phyloP scores from a whole-genome alignment of 2,888 invertebrate species.

The Melanostoma scalare region DNA sequence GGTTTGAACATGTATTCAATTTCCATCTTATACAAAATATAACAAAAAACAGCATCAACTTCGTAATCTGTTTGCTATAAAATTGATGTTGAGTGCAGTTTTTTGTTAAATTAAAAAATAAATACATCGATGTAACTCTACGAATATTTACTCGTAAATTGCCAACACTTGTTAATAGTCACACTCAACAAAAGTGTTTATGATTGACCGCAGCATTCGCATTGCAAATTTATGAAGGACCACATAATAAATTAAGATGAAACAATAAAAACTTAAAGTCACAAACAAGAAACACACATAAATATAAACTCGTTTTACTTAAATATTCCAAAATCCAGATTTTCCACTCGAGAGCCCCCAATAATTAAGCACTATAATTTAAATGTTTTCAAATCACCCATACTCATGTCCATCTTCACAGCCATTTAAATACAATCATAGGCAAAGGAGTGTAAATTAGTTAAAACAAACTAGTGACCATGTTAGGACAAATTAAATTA shows the following conservation, averaged over 20 bases:
- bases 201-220: no score
- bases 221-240: no score
- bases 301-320: conserved; percentile 4
- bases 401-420: conserved; percentile 24
- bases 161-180: no score
- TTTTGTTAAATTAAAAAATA: no score
- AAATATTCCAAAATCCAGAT: conserved; percentile 12
- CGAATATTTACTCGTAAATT: no score
- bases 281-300: neutral
- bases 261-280: neutral
- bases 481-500: conserved; percentile 28
- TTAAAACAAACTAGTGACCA: conserved; percentile 30
- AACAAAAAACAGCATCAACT: no score
- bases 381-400: conserved; percentile 9
- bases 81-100: no score
- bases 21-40: no score
- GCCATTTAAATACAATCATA: conserved; percentile 6
- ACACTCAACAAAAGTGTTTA: no score
- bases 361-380: conserved; percentile 4
- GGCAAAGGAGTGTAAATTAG: conserved; percentile 16
- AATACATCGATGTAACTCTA: no score
- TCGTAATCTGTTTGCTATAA: no score
- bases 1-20: no score
- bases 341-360: neutral
- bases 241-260: neutral